Evolutionary conservation across 2,888 invertebrate species (phyloP), one percentile per base, ranked within the genome.

Genomic region (Philopedon plagiatum): DNA sequence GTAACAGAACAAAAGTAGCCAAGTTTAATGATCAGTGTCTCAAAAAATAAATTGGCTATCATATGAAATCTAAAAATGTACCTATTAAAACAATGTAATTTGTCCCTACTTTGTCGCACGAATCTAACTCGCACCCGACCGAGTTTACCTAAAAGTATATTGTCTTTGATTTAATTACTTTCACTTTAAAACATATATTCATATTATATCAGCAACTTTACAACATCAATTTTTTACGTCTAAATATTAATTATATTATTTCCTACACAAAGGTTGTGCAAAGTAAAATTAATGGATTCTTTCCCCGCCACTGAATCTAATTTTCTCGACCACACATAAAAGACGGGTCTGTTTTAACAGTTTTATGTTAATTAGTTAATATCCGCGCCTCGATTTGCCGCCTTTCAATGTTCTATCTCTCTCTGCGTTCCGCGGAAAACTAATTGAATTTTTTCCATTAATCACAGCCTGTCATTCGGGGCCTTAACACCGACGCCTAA

Each of bases 401-500:
- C 63, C 69, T 69, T 69, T 54, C 63, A 58, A 41, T 71, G 57
- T 67, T 56, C 54, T 37, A 19, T 63, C 54, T 73, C 54, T 64
- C 60, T 37, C 26, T 54, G 37, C 34, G 32, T 54, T 56, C 49
- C 34, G 68, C 51, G 68, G 74, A 74, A 77, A 76, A 79, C 77
- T 79, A 78, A 80, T 80, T 79, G 79, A 79, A 79, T 79, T 80
- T 80, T 73, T 79, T 78, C 78, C 79, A 79, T 80, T 78, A 79
- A 80, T 80, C 79, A 79, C 79, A 71, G 74, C 73, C 77, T 79
- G 79, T 80, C 79, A 75, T 77, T 76, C 73, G 76, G 74, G 75
- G 75, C 76, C 75, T 75, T 74, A 76, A 76, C 76, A 75, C 76
- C 63, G 46, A 39, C 62, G 72, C 72, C 68, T 69, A 69, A 73